A percentile compares a stretch with the other conserved stretches of the same genome.
Conservation (phyloP, 2,113 vertebrate genomes). For the Misgurnus mizolepis region DNA sequence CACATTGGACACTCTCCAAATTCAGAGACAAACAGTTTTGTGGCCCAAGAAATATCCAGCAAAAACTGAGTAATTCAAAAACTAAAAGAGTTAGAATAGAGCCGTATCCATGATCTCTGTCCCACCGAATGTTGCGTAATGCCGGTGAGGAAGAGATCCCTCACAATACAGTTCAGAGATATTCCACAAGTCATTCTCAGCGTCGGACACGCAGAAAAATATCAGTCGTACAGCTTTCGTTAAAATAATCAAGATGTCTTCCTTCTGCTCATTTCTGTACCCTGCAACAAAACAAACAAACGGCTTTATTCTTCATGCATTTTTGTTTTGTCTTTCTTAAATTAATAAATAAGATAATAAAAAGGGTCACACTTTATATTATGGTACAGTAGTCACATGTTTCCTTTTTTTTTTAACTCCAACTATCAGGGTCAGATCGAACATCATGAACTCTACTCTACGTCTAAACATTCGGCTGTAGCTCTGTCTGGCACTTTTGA, state of each 20-base stretch:
- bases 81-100: conserved; percentile 17
- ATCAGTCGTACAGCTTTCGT: neutral
- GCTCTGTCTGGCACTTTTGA: conserved; percentile 16
- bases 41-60: neutral
- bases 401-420: neutral
- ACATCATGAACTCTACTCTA: conserved; percentile 16
- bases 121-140: conserved; percentile 2
- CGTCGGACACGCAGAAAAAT: neutral
- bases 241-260: conserved; percentile 1
- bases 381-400: too few species aligned
- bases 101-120: conserved; percentile 28
- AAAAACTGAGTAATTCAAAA: neutral
- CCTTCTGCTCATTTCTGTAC: conserved; percentile 7
- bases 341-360: too few species aligned
- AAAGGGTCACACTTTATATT: too few species aligned
- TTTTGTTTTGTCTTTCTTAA: neutral
- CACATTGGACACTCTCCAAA: conserved; percentile 22
- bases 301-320: neutral
- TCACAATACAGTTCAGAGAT: neutral
- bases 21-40: conserved; percentile 8
- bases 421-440: neutral
- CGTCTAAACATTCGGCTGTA: conserved; percentile 5
- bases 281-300: conserved; percentile 29
- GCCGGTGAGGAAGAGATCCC: conserved; percentile 4
- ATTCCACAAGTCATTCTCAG: conserved; percentile 32